A percentile compares a stretch with the other conserved stretches of the same genome.
phyloP scores from a whole-genome alignment of 2,888 invertebrate species.

The Drosophila paracracens region DNA sequence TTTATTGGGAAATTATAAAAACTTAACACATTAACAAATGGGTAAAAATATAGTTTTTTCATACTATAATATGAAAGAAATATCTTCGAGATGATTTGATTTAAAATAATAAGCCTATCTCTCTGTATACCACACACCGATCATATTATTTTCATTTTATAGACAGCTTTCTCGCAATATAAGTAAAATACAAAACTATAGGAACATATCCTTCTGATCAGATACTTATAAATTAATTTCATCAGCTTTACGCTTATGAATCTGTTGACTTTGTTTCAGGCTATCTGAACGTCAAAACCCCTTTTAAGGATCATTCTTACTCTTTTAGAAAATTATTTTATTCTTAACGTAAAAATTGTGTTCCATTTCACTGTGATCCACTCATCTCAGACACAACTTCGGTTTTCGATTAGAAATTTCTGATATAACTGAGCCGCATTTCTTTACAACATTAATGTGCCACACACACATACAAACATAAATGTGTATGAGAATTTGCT shows the following conservation, averaged over 20 bases:
- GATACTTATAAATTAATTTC: accelerated
- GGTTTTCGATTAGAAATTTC: slow-evolving; percentile 38
- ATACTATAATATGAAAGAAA: background rate
- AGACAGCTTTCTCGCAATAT: background rate
- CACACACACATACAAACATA: slow-evolving; percentile 1
- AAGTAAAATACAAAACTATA: background rate
- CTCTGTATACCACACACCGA: background rate
- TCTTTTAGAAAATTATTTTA: background rate
- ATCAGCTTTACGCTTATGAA: no score
- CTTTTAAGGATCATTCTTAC: background rate
- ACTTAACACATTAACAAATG: background rate
- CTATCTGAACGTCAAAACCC: background rate
- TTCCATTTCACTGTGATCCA: background rate
- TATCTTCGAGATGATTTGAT: background rate
- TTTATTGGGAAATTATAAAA: no score
- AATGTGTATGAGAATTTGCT: slow-evolving; percentile 53
- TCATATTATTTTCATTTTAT: background rate
- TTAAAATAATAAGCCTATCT: background rate
- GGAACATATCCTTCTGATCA: background rate
- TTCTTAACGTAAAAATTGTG: background rate
- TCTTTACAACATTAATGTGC: slow-evolving; percentile 48
- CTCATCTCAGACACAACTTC: slow-evolving; percentile 20
- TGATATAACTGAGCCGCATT: slow-evolving; percentile 32
- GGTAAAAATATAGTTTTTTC: background rate
- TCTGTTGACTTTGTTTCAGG: background rate